Base-by-base conservation (phyloP, 2,113 vertebrate genomes). In the Dasyprocta punctata region DNA sequence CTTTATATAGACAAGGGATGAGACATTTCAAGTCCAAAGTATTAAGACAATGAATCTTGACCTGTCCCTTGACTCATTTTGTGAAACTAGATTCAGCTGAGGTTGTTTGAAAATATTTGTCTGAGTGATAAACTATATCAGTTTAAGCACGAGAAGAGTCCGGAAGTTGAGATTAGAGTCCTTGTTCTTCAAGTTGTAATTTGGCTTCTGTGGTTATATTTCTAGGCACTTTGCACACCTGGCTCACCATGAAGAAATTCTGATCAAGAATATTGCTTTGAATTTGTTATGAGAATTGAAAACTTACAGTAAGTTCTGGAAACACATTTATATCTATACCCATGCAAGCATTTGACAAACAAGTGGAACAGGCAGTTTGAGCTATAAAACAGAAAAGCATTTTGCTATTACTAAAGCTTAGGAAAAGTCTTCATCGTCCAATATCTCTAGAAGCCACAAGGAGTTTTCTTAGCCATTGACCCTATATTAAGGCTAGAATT, bases 181-280 rank as follows among this genome's bases (percentile, higher is more conserved):
- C n/a, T 54, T 22, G 11, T 36, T 41, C 11, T 63, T 52, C 26
- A 1, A 14, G 4, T 63, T 58, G 11, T 0, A 52, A 44, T 10
- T 85, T 47, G 44, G 60, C 65, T 92, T 47, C 7, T 13, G 65
- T 30, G 2, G 5, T 0, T 75, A 2, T 17, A 13, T 77, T 54
- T 54, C 0, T 22, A 77, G 12, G 6, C 3, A 56, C 1, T 5
- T 36, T 61, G 24, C 4, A 44, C 3, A 20, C 1, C 7, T 56
- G 2, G 11, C n/a, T 73, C 44, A 41, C 65, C 9, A 71, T 28
- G 3, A 33, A 20, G 67, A 44, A 84, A 52, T 1, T 41, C 28
- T 83, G 7, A 80, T 14, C 7, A 36, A 54, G 16, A 65, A 47
- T 38, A 19, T 16, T 4, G 36, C 11, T 26, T 65, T 0, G 13